Conservation (phyloP, 1,140 invertebrate genomes). For the Araneus ventricosus region DNA sequence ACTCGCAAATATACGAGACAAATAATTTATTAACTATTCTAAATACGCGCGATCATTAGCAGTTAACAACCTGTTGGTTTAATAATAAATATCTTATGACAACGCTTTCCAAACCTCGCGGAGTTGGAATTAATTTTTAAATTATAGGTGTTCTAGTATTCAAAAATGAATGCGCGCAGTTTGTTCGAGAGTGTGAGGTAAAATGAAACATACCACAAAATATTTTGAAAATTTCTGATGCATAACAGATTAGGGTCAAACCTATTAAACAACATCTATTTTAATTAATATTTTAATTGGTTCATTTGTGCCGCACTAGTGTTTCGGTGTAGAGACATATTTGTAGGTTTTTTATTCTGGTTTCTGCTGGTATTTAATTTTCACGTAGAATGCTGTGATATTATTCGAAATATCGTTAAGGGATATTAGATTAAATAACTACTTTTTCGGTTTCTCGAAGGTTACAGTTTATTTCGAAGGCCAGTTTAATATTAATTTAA, state of each 20-base stretch:
- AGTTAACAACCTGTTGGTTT: background rate
- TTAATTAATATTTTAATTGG: too few relatives aligned
- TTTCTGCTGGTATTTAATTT: too few relatives aligned
- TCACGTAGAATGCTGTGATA: too few relatives aligned
- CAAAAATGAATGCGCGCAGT: background rate
- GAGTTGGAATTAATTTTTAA: background rate
- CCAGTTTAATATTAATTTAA: too few relatives aligned
- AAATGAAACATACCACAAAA: background rate
- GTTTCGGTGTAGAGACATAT: too few relatives aligned
- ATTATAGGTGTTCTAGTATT: background rate
- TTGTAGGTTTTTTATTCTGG: too few relatives aligned
- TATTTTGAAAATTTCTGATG: background rate
- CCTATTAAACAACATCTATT: background rate
- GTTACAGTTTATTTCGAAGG: too few relatives aligned
- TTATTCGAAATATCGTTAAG: too few relatives aligned
- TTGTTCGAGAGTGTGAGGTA: background rate
- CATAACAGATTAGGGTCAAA: background rate
- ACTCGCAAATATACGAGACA: background rate
- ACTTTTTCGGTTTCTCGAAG: too few relatives aligned
- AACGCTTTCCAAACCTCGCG: background rate
- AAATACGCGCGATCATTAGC: background rate
- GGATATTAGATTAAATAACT: too few relatives aligned
- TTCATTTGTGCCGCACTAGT: too few relatives aligned
- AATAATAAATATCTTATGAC: background rate
- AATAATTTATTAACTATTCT: constrained; percentile 6